Evolutionary conservation across 2,797 vertebrate genomes (phyloP), one percentile per base, ranked within the genome.

Genomic region (Scolopax bukidnonensis): DNA sequence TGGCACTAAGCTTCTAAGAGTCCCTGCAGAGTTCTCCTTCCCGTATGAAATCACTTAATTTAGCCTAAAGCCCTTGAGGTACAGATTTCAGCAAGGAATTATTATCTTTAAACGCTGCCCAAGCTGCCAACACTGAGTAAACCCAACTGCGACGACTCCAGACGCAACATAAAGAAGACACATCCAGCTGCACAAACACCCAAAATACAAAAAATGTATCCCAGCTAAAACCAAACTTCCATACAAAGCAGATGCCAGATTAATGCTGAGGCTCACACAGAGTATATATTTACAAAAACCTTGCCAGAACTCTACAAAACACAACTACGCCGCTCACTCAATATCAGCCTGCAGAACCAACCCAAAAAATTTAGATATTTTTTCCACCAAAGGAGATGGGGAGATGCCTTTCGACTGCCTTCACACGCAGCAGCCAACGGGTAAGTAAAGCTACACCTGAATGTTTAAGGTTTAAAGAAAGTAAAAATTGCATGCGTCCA

Each of bases 311-410:
- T 36, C 53, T 24, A 27, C 1, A 3, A 11, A 92, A 41, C 21
- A 45, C 0, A 0, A 21, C 61, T 11, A 6, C 1, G 2, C 61
- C 1, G 11, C 56, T 25, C 40, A 56, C 40, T 1, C 53, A 53
- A 2, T 2, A 8, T 14, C 68, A 12, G 17, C 13, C 27, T 25
- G 33, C 68, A 68, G 73, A 59, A 43, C 28, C 18, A 6, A 60
- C 68, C 50, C 0, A 2, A 21, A 18, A 25, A 54, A 73, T 10
- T 19, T 8, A 33, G 3, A 21, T 0, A 4, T 33, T 21, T 86
- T 47, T 61, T 77, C 38, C 43, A 5, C 10, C 11, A 7, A 25
- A 41, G 32, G 25, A 24, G 45, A 51, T 0, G n/a, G 30, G 47
- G 69, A 63, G 48, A 63, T 2, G 19, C 27, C 48, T 50, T 41